Conservation (phyloP, 2,888 invertebrate species). For the Syrphus vitripennis region DNA sequence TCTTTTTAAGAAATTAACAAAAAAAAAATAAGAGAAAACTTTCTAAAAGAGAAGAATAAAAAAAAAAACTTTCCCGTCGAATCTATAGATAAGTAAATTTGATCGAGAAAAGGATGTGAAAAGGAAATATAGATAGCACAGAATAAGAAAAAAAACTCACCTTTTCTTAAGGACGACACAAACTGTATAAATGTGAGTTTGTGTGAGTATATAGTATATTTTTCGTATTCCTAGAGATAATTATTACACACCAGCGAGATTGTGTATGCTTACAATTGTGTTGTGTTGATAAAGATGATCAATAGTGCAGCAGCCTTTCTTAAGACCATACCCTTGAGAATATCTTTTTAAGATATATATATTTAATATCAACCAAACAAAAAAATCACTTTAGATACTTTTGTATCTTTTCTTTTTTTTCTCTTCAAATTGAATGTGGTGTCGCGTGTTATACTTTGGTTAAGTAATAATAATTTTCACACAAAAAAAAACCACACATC, state of each 20-base stretch:
- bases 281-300: slow-evolving; percentile 24
- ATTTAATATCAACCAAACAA: too few species aligned
- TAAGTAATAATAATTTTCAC: slow-evolving; percentile 28
- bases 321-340: slow-evolving; percentile 52
- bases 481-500: background rate
- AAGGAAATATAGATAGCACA: background rate
- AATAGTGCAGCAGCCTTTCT: slow-evolving; percentile 46
- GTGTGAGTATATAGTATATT: background rate
- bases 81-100: slow-evolving; percentile 3
- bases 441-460: slow-evolving; percentile 45
- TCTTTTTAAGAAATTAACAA: slow-evolving; percentile 22
- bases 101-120: background rate
- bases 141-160: slow-evolving; percentile 45
- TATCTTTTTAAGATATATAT: too few species aligned
- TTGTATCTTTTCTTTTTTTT: background rate
- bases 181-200: background rate
- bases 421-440: background rate
- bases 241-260: slow-evolving; percentile 25
- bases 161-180: slow-evolving; percentile 7
- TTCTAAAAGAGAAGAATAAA: background rate
- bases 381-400: background rate
- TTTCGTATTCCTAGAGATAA: slow-evolving; percentile 27
- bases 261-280: slow-evolving; percentile 11
- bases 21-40: background rate
- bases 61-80: slow-evolving; percentile 9